Conservation (phyloP, 2,797 vertebrate species). For the Myiotriccus ornatus region DNA sequence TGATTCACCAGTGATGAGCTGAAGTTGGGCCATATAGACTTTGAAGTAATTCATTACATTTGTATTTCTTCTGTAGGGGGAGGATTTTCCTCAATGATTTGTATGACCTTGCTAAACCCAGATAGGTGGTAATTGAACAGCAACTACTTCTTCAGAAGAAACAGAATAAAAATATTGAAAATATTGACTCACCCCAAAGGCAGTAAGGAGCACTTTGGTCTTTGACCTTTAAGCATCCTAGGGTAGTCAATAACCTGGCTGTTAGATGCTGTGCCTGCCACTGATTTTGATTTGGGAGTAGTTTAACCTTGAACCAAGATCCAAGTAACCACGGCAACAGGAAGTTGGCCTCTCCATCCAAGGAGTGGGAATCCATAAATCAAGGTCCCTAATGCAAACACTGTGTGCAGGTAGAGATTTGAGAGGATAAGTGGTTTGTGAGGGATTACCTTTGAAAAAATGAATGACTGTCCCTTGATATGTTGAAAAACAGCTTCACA, state of each 20-base stretch:
- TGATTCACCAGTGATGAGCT: background rate
- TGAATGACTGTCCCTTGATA: conserved; percentile 74
- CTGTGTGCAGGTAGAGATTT: conserved; percentile 81
- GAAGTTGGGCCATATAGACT: background rate
- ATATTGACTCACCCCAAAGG: conserved; percentile 76
- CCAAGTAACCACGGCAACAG: conserved; percentile 82
- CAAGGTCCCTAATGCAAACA: conserved; percentile 84
- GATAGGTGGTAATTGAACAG: conserved; percentile 72
- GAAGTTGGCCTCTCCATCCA: conserved; percentile 75
- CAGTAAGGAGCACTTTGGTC: conserved; percentile 74
- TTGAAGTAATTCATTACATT: conserved; percentile 49
- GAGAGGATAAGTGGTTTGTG: conserved; percentile 81
- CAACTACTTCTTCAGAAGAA: conserved; percentile 68
- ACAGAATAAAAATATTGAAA: conserved; percentile 78
- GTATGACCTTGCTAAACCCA: conserved; percentile 71
- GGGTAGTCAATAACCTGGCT: conserved; percentile 78
- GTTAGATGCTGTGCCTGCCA: conserved; percentile 68
- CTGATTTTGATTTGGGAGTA: conserved; percentile 78
- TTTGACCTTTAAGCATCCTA: conserved; percentile 79
- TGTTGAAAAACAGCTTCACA: conserved; percentile 68
- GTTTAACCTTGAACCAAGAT: conserved; percentile 84
- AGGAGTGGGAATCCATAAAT: conserved; percentile 81
- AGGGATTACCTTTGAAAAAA: conserved; percentile 82
- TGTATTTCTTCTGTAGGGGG: conserved; percentile 12
- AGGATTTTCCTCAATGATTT: conserved; percentile 54